Base-by-base conservation (phyloP, 2,113 vertebrate species). In the Hirundichthys speculiger region DNA sequence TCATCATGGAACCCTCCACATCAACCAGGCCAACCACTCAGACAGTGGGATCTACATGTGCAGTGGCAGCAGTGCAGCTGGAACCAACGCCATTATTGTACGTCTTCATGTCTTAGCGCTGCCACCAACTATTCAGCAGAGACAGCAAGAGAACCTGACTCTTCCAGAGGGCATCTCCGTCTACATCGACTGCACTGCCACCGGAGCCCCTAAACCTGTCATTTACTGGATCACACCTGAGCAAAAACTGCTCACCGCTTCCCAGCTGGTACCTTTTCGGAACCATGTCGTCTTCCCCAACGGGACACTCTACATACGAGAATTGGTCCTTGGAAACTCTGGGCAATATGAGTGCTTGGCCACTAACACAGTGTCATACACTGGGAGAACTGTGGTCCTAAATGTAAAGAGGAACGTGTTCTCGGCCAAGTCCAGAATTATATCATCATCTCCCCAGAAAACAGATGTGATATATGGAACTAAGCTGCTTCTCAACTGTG, bases 41-140 rank as follows among this genome's bases (percentile, higher is more conserved):
- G 95, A 98, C 73, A 9, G 92, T 4, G 97, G 96, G 7, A 75
- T 94, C 27, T 98, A 97, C 79, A 90, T 93, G 80, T 98, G 96
- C 2, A 83, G 94, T 21, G 94, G 94, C 20, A 95, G 93, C 90
- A 98, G 94, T 9, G 81, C 90, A 1, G 94, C 92, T 0, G 97
- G 96, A 13, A 84, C 91, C 0, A 95, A 96, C 80, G 88, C 91
- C 14, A 84, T 94, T 21, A 90, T 93, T 0, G 91, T 97, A 10
- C 92, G 88, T 18, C 91, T 98, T 13, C 90, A 93, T 16, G 89
- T 98, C 61, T 85, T 89, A 1, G 92, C 93, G 0, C 80, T 92
- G 58, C 94, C 94, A 0, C 94, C 96, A 0, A 83, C 93, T 30
- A 95, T 98, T 63, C 90, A 92, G 3, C 94, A 98, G 76, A 81